phyloP scores from a whole-genome alignment of 2,797 vertebrate genomes.

The Ciconia nigra region DNA sequence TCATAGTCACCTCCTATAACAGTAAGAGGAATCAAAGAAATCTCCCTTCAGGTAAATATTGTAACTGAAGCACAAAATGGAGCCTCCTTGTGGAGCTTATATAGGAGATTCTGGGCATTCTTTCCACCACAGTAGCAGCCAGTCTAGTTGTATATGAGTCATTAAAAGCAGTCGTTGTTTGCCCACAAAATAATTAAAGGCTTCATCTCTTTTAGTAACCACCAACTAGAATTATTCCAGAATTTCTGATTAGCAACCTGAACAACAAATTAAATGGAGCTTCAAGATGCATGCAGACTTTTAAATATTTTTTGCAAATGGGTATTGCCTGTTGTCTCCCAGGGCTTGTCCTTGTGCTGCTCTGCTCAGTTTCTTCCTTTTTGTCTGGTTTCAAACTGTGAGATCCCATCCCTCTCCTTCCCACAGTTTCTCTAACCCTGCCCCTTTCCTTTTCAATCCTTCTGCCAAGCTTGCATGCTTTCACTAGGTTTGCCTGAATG shows the following conservation, averaged over 20 bases:
- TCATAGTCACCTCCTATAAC: not conserved
- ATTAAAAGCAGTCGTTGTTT: not conserved
- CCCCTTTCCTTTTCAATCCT: not conserved
- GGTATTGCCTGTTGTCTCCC: not conserved
- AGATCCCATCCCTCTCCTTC: not conserved
- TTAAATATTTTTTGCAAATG: not conserved
- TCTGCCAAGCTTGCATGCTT: not conserved
- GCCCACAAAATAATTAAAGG: not conserved
- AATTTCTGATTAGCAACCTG: not conserved
- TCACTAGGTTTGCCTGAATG: not conserved
- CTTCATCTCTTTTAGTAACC: not conserved
- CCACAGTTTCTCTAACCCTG: not conserved
- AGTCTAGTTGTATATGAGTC: not conserved
- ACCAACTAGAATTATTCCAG: not conserved
- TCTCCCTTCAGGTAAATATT: not conserved
- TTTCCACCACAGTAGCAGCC: not conserved
- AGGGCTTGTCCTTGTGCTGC: not conserved
- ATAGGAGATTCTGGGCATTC: not conserved
- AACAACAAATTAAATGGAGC: not conserved
- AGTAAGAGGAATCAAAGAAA: not conserved
- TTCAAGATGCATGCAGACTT: not conserved
- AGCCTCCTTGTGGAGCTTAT: not conserved
- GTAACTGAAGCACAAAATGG: not conserved
- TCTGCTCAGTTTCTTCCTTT: not conserved
- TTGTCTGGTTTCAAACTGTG: too few species aligned